Evolutionary conservation across 2,797 vertebrate genomes (phyloP).

Genomic region (Sebastes nivosus): DNA sequence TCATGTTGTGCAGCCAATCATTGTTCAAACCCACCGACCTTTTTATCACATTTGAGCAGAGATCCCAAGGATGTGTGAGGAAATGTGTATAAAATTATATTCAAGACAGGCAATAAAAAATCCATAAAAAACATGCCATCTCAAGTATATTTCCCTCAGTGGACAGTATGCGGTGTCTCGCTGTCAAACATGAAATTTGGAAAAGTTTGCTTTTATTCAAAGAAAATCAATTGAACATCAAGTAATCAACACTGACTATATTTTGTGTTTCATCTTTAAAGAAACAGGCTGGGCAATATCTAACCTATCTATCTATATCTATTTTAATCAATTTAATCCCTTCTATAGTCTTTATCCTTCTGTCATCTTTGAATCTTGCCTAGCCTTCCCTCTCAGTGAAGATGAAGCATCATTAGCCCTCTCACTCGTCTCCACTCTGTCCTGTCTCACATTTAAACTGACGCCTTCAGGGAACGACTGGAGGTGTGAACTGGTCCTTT

Average conservation of each 20-base stretch:
- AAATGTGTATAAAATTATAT: background rate
- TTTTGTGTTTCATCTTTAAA: background rate
- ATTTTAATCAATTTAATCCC: background rate
- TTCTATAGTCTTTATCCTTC: background rate
- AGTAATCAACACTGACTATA: background rate
- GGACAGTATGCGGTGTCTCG: background rate
- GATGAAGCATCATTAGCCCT: background rate
- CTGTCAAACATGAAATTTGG: background rate
- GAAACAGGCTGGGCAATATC: background rate
- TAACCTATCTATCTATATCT: background rate
- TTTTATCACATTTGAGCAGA: background rate
- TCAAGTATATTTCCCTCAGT: background rate
- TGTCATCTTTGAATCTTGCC: background rate
- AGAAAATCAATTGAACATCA: background rate
- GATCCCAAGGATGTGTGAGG: background rate
- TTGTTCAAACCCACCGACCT: background rate
- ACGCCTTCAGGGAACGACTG: constrained; percentile 12
- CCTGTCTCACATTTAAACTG: constrained; percentile 8
- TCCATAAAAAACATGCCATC: background rate
- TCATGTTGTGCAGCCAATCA: background rate
- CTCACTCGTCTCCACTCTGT: background rate
- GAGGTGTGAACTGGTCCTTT: constrained; percentile 54
- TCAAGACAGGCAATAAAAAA: background rate
- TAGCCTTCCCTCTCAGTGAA: background rate
- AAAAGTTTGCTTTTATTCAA: background rate